Evolutionary conservation across 2,888 invertebrate species (phyloP), one percentile per base, ranked within the genome.

Genomic region (Aricia artaxerxes): DNA sequence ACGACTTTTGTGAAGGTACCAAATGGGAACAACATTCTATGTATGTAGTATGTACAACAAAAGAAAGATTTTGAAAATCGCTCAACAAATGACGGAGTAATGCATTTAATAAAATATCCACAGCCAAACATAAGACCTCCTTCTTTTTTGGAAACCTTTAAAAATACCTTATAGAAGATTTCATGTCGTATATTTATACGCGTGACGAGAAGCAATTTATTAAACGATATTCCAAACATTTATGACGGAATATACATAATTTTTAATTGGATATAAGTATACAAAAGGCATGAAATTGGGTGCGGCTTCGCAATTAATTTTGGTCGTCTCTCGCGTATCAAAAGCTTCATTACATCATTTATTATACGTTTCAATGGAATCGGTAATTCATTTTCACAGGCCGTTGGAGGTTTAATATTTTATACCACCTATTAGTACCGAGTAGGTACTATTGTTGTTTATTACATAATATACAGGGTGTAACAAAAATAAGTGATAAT

Each of bases 361-460:
- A 73, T 44, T 44, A 73, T 73, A 16, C 73, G 73, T 73, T 44
- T 44, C 24, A 73, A 44, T 73, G 9, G 40, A 73, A 73, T 44
- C n/a, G 73, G 73, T 73, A 73, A 73, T 73, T 73, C 73, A n/a
- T 73, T 73, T 73, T 73, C 44, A 44, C 40, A 44, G 24, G 24
- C 73, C n/a, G 44, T 5, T 73, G 69, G 9, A 35, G 69, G 1
- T 38, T 69, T 35, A 31, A 69, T 38, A 69, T 69, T 69, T 69
- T 69, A 38, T 35, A 69, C 40, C 6, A 40, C 5, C 40, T 1
- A 35, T 35, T 35, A 35, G 35, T 35, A 24, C 24, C 24, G 24
- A 24, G 24, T 35, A 35, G 35, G 35, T 24, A 24, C 24, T 24
- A 24, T 24, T 24, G 24, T 24, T 24, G 24, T 24, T 24, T 24